Conservation (phyloP, 2,113 vertebrate species). For the Coturnix japonica region DNA sequence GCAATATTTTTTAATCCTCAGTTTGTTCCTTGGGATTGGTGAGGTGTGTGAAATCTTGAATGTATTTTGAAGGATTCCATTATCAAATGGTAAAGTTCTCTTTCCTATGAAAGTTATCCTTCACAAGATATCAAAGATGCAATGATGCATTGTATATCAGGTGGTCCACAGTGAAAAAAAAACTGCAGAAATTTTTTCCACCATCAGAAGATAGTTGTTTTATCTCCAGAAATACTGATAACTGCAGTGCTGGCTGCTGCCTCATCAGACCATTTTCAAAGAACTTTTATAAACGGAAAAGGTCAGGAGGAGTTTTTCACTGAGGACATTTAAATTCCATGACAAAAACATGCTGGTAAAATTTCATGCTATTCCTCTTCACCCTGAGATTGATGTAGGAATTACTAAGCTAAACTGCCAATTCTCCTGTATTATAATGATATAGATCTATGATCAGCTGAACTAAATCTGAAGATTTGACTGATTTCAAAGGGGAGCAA, state of each 20-base stretch:
- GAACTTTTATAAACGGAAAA: background rate
- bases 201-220: background rate
- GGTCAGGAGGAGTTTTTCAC: background rate
- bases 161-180: background rate
- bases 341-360: background rate
- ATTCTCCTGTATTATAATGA: background rate
- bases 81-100: conserved; percentile 34
- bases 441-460: background rate
- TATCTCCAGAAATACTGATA: background rate
- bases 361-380: background rate
- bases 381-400: background rate
- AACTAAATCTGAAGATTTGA: background rate
- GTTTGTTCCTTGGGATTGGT: background rate
- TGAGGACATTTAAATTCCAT: background rate
- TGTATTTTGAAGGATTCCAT: conserved; percentile 32
- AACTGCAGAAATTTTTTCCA: background rate
- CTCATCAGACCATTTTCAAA: background rate
- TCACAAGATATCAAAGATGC: background rate
- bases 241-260: background rate
- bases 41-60: background rate
- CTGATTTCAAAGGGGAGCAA: background rate
- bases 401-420: background rate
- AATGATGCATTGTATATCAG: background rate
- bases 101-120: conserved; percentile 12
- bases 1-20: background rate